Conservation (phyloP, 2,113 vertebrate species). For the Macquaria australasica region DNA sequence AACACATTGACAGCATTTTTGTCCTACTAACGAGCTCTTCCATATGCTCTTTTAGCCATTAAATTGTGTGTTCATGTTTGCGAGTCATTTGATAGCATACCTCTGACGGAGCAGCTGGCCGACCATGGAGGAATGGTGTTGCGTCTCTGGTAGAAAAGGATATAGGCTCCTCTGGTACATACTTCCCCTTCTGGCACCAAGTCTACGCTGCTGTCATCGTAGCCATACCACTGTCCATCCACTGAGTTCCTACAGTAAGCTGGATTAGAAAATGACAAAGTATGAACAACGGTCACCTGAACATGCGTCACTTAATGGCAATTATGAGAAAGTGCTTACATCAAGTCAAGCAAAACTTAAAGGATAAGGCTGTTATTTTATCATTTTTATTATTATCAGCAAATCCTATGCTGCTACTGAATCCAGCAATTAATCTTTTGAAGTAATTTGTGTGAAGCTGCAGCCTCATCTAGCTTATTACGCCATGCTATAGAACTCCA, state of each 20-base stretch:
- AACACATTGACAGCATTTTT: not conserved
- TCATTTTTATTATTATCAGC: not conserved
- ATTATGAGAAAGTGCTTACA: not conserved
- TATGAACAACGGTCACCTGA: not conserved
- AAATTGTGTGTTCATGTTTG: not conserved
- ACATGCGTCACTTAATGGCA: not conserved
- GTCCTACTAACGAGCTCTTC: not conserved
- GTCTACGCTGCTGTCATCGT: conserved; percentile 92
- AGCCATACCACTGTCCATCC: conserved; percentile 94
- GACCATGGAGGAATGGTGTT: conserved; percentile 90
- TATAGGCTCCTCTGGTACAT: conserved; percentile 92
- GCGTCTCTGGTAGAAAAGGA: conserved; percentile 95
- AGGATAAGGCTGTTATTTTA: not conserved
- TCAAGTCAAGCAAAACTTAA: not conserved
- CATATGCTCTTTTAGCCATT: not conserved
- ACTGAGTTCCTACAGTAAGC: conserved; percentile 94
- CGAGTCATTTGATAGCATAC: conserved; percentile 67
- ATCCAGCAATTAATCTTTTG: not conserved
- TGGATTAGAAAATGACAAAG: conserved; percentile 60
- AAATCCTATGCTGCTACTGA: not conserved
- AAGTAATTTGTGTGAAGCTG: not conserved
- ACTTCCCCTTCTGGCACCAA: conserved; percentile 89
- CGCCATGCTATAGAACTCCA: not conserved
- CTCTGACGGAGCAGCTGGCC: conserved; percentile 87
- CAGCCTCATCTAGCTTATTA: not conserved